phyloP scores from a whole-genome alignment of 2,797 vertebrate genomes.

The Dromococcyx pavoninus region DNA sequence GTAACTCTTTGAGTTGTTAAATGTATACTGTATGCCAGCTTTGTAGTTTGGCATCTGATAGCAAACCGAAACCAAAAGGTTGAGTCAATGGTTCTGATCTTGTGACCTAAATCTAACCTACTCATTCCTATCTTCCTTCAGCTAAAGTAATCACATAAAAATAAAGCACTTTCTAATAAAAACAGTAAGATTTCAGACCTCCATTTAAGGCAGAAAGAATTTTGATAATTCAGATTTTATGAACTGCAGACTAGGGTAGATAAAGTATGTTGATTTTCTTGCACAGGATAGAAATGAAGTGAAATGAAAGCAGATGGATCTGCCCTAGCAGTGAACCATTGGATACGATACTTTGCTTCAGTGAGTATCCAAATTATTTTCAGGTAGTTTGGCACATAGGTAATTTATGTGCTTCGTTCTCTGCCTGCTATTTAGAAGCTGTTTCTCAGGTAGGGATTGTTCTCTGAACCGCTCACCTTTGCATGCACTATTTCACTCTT shows the following conservation, averaged over 20 bases:
- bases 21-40: background rate
- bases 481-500: conserved; percentile 25
- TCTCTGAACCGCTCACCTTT: conserved; percentile 59
- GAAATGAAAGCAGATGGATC: conserved; percentile 54
- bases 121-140: background rate
- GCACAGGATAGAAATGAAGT: conserved; percentile 15
- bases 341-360: conserved; percentile 51
- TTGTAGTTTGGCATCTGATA: background rate
- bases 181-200: conserved; percentile 6
- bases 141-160: background rate
- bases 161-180: conserved; percentile 24
- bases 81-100: background rate
- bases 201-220: conserved; percentile 23
- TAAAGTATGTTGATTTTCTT: conserved; percentile 55
- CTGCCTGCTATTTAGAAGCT: conserved; percentile 40
- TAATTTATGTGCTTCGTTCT: conserved; percentile 68
- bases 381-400: conserved; percentile 58
- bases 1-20: background rate
- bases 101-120: background rate
- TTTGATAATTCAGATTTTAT: conserved; percentile 61
- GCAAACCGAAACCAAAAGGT: background rate
- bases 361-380: conserved; percentile 64
- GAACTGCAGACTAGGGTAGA: conserved; percentile 9
- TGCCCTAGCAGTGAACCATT: conserved; percentile 55
- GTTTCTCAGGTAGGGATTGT: conserved; percentile 48